These are phyloP conservation scores for Galemys pyrenaicus DNA, from an alignment of 2,113 vertebrate species.

Conservation along the genomic window DNA sequence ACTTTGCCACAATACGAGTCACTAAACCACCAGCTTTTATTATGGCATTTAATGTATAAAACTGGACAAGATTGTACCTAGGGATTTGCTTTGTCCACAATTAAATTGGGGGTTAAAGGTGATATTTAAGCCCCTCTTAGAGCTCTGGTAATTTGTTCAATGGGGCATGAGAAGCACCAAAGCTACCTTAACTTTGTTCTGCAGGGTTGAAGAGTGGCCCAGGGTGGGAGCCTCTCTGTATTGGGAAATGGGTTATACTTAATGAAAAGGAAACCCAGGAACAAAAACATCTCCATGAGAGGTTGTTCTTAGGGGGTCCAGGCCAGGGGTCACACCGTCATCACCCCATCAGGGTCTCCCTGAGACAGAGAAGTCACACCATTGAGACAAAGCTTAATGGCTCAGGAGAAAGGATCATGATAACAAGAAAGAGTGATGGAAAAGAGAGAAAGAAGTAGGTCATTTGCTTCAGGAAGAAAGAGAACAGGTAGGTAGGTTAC, in stretches of 20 bases:
- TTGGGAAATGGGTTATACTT: slow-evolving; percentile 32
- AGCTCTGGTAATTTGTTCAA: slow-evolving; percentile 22
- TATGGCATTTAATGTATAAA: background rate
- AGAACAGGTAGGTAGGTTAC: background rate
- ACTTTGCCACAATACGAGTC: background rate
- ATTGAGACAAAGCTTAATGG: background rate
- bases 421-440: background rate
- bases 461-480: background rate
- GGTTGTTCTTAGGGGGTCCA: background rate
- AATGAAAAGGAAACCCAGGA: background rate
- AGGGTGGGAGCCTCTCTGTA: background rate
- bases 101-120: slow-evolving; percentile 55
- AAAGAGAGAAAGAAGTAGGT: background rate
- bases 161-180: background rate
- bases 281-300: background rate
- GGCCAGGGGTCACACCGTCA: background rate
- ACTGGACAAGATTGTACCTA: background rate
- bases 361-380: background rate
- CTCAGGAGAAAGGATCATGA: background rate
- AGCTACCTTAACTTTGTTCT: slow-evolving; percentile 19
- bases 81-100: slow-evolving; percentile 30
- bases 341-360: background rate
- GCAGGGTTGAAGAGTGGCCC: background rate
- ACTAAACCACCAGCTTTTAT: background rate
- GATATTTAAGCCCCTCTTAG: background rate